Evolutionary conservation across 1,140 invertebrate species (phyloP).

Genomic region (Gonioctena quinquepunctata): DNA sequence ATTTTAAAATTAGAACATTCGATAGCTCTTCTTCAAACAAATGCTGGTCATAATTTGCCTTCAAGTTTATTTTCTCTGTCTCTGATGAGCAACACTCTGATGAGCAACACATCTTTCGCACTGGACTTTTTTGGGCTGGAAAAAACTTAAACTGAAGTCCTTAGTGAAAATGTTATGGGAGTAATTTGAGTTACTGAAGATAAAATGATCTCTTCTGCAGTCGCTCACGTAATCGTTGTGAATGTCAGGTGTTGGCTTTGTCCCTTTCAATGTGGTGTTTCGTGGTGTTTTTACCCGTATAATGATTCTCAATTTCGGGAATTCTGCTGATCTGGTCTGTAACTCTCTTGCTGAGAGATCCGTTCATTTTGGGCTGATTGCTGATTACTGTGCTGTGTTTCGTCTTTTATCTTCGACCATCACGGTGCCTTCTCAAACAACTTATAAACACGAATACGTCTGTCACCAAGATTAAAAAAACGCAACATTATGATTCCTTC

Average conservation of each 20-base stretch:
- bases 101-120: constrained; percentile 48
- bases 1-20: not conserved
- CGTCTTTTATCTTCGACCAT: not conserved
- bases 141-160: constrained; percentile 51
- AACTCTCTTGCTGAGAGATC: not conserved
- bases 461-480: not conserved
- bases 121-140: constrained; percentile 52
- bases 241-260: not conserved
- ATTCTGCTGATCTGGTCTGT: not conserved
- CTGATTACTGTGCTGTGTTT: not conserved
- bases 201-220: constrained; percentile 19
- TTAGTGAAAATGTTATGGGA: constrained; percentile 43
- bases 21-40: constrained; percentile 42
- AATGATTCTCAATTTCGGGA: not conserved
- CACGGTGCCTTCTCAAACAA: not conserved
- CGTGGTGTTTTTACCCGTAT: not conserved
- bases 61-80: constrained; percentile 35
- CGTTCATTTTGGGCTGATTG: not conserved
- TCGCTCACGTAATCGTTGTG: not conserved
- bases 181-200: constrained; percentile 29
- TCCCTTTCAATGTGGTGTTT: not conserved
- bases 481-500: not conserved
- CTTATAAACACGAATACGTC: not conserved
- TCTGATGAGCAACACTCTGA: constrained; percentile 36
- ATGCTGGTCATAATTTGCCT: constrained; percentile 40